Evolutionary conservation across 1,140 invertebrate genomes (phyloP), one percentile per base, ranked within the genome.

Genomic region (Drosophila bipectinata): DNA sequence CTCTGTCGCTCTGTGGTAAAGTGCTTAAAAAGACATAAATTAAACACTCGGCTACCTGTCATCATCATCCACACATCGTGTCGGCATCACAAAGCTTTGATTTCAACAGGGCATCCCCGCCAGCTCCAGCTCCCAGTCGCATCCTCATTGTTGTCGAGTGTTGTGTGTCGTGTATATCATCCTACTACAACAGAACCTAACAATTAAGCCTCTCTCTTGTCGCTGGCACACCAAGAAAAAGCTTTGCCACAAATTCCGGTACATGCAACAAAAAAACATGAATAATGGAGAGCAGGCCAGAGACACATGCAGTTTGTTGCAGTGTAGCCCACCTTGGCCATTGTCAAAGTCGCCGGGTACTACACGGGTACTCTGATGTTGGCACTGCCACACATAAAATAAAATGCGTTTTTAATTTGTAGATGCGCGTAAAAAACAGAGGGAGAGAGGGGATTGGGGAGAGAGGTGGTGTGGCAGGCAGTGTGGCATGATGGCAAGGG

Each of bases 391-490:
- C 55, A 62, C 73, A 88, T 73, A 83, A 83, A 88, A 88, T 89
- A 88, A 88, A 88, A 88, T 88, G 83, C 84, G 83, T 88, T 88
- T 88, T 88, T 88, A 88, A 88, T 88, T 88, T 88, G 83, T 79
- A 88, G 83, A 88, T 88, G 83, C 79, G 79, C 83, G 79, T 88
- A 87, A 87, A 60, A 72, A 48, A 45, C 39, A 12, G 45, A 6
- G 26, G 5, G 45, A 45, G 30, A 10, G 2, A 34, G 9, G 10
- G 34, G 3, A n/a, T n/a, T n/a, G n/a, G n/a, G n/a, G n/a, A n/a
- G n/a, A 37, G 34, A 0, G 8, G 32, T 10, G 10, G 12, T 4
- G 34, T 12, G 10, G 34, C 28, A 61, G 32, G 8, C n/a, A 26
- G n/a, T n/a, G 18, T 3, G 21, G 21, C 21, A 21, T 21, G 21